Evolutionary conservation across 2,888 invertebrate genomes (phyloP), one percentile per base, ranked within the genome.

Genomic region (Hartigia nigra): DNA sequence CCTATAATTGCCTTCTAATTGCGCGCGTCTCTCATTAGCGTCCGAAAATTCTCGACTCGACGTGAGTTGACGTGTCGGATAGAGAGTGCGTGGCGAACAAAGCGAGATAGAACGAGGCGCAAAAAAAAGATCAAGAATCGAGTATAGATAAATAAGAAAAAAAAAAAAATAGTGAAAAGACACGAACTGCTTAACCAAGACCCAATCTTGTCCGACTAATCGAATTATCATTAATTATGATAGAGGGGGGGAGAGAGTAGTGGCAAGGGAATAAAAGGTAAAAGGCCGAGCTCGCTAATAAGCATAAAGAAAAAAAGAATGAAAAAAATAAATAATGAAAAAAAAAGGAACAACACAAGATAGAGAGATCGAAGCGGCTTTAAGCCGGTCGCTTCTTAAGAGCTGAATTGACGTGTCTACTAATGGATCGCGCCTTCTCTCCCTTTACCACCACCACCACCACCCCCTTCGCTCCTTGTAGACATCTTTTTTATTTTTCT

Each of bases 321-420:
- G 32, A 35, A 55, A 78, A 82, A 80, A 69, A 70, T 72, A 72
- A 34, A 72, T 72, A 72, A 32, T n/a, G 32, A 35, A 36, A 78
- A 72, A 78, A 70, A 74, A 74, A 74, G 39, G 35, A 75, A 23
- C 74, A 72, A 74, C 70, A 78, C 84, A 84, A 70, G 78, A 76
- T 81, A 82, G 84, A 84, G 83, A 81, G 83, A 81, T 86, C 83
- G 85, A 86, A 87, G 86, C 84, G 86, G 87, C 86, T 87, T 90
- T 88, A 88, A 89, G 90, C 86, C 88, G 86, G 86, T 87, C 89
- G 88, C 88, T 87, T 90, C 89, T 91, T 89, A 88, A 90, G 88
- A 91, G 88, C 87, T 84, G 88, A 91, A 88, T 87, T 88, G 91
- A 91, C 91, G 90, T 90, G 90, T 89, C 90, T 89, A 90, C 91